Evolutionary conservation across 2,888 invertebrate genomes (phyloP).

Genomic region (Microplitis deprimator): DNA sequence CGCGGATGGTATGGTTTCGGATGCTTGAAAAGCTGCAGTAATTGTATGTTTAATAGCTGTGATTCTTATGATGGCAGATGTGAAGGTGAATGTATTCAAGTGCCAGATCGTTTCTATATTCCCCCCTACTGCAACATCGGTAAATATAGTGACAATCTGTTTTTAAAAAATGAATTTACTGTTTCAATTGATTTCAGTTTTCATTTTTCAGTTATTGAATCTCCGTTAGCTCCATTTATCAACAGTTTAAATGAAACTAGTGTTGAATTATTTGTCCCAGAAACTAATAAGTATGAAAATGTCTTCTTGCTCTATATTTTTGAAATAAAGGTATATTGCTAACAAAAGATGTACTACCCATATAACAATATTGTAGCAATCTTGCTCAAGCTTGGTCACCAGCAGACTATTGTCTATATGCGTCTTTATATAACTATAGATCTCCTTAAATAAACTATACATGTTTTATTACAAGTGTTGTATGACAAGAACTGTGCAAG

Average conservation of each 20-base stretch:
- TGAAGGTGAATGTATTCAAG: neutral
- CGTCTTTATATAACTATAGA: no score
- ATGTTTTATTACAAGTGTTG: no score
- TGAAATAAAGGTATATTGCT: slow-evolving; percentile 4
- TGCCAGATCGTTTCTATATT: neutral
- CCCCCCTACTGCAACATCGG: neutral
- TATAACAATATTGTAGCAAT: no score
- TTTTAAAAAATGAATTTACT: neutral
- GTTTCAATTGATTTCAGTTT: neutral
- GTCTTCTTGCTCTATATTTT: neutral
- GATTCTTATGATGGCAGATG: neutral
- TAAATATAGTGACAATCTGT: neutral
- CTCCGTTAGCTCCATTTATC: neutral
- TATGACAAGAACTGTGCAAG: no score
- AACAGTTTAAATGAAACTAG: slow-evolving; percentile 43
- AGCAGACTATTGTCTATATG: no score
- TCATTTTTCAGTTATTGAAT: neutral
- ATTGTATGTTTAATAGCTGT: neutral
- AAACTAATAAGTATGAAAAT: neutral
- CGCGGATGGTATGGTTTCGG: neutral
- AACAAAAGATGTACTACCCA: neutral
- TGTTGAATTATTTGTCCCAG: neutral
- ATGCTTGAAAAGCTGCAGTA: neutral
- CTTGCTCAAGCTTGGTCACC: no score
- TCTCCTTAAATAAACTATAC: no score